Evolutionary conservation across 2,888 invertebrate species (phyloP).

Genomic region (Scaptomyza polygonia): DNA sequence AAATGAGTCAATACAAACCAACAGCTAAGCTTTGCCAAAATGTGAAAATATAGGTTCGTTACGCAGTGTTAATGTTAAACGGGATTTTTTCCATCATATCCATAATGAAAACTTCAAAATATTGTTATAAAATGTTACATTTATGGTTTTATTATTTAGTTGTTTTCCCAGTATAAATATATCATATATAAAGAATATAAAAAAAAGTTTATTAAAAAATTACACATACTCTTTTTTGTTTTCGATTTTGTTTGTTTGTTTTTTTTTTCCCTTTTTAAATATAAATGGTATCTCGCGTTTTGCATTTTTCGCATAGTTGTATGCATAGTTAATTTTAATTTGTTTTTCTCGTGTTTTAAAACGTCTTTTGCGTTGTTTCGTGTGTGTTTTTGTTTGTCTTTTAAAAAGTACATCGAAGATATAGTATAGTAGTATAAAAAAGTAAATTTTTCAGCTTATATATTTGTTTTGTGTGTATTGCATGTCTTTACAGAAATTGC

Average conservation of each 20-base stretch:
- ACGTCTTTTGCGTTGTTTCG: slow-evolving; percentile 45
- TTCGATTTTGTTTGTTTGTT: too few species aligned
- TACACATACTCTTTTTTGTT: slow-evolving; percentile 66
- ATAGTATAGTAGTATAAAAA: slow-evolving; percentile 19
- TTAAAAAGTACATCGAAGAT: slow-evolving; percentile 61
- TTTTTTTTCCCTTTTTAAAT: slow-evolving; percentile 16
- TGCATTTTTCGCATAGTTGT: slow-evolving; percentile 22
- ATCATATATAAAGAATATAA: slow-evolving; percentile 76
- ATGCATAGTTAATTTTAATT: slow-evolving; percentile 40
- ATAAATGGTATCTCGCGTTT: slow-evolving; percentile 45
- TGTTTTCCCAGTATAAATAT: slow-evolving; percentile 75
- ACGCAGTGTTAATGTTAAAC: background rate
- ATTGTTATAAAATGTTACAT: slow-evolving; percentile 78
- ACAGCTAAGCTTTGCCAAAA: background rate
- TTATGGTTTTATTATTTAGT: slow-evolving; percentile 69
- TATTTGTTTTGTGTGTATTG: slow-evolving; percentile 32
- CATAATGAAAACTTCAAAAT: background rate
- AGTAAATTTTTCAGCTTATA: slow-evolving; percentile 32
- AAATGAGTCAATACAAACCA: background rate
- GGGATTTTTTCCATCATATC: background rate
- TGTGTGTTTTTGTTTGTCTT: slow-evolving; percentile 48
- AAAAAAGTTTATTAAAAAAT: slow-evolving; percentile 76
- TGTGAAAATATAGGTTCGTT: background rate
- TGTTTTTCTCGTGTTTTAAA: slow-evolving; percentile 33
- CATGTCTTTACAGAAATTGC: slow-evolving; percentile 26